Conservation (phyloP, 2,888 invertebrate species). For the Dinocampus coccinellae region DNA sequence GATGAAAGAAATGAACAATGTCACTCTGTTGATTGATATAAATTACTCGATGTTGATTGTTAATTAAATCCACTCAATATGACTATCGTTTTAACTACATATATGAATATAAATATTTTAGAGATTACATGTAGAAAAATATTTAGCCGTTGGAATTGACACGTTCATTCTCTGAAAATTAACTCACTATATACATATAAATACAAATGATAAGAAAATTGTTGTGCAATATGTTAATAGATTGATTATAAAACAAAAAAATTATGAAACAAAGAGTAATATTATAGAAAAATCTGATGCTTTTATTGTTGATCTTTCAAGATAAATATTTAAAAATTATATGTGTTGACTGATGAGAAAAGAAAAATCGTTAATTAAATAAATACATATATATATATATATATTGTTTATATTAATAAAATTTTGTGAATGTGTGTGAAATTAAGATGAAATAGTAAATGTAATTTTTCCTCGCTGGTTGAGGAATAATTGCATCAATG, state of each 20-base stretch:
- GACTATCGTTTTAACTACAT: background rate
- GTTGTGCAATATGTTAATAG: background rate
- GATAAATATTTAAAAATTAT: background rate
- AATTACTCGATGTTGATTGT: background rate
- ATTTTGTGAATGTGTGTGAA: background rate
- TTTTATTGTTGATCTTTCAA: background rate
- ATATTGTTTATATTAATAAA: background rate
- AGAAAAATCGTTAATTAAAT: background rate
- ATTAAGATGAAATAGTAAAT: background rate
- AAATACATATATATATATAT: background rate
- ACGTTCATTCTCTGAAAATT: background rate
- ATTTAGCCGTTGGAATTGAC: background rate
- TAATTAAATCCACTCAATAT: conserved; percentile 4
- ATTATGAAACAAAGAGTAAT: too few species aligned
- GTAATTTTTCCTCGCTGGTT: background rate
- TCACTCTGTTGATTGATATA: background rate
- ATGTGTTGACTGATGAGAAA: background rate
- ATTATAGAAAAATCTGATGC: background rate
- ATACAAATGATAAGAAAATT: background rate
- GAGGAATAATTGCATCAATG: background rate
- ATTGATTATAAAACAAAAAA: background rate
- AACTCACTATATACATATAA: background rate
- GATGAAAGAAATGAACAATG: background rate
- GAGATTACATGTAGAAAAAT: background rate
- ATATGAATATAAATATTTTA: background rate